A percentile compares a stretch with the other conserved stretches of the same genome.
These are phyloP conservation scores for Mugil cephalus DNA, from an alignment of 2,113 vertebrate species.

Conservation along the genomic window DNA sequence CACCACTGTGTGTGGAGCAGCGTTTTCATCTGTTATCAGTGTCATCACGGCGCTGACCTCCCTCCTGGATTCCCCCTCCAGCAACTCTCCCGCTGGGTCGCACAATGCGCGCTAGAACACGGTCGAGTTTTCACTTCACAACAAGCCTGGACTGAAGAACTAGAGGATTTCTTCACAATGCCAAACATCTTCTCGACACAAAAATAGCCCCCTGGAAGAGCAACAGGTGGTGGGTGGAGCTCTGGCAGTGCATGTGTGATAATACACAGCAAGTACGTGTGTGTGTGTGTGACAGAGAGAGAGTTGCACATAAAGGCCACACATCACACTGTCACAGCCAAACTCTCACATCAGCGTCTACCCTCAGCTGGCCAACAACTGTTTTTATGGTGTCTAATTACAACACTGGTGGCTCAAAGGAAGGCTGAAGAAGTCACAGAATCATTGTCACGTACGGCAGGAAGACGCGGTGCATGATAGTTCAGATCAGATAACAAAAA, in stretches of 20 bases:
- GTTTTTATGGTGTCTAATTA: neutral
- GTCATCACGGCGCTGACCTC: neutral
- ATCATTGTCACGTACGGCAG: slow-evolving; percentile 2
- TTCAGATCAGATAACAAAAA: slow-evolving; percentile 41
- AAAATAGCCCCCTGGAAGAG: slow-evolving; percentile 66
- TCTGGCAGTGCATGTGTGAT: slow-evolving; percentile 15
- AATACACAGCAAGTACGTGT: slow-evolving; percentile 27
- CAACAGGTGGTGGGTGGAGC: slow-evolving; percentile 64
- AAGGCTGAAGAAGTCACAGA: slow-evolving; percentile 24
- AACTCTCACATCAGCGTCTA: neutral
- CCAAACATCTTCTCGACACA: slow-evolving; percentile 59
- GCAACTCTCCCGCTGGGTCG: neutral
- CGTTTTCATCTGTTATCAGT: neutral
- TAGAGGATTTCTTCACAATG: slow-evolving; percentile 46
- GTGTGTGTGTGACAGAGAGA: neutral
- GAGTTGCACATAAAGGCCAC: slow-evolving; percentile 13
- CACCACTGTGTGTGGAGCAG: neutral
- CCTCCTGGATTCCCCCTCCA: slow-evolving; percentile 7
- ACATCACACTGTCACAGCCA: neutral
- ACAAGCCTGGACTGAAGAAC: slow-evolving; percentile 28
- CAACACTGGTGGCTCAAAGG: neutral
- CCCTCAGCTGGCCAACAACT: neutral
- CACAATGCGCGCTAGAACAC: slow-evolving; percentile 5
- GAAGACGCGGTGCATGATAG: slow-evolving; percentile 17
- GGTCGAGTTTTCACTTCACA: neutral